Evolutionary conservation across 2,888 invertebrate genomes (phyloP).

Genomic region (Drosophila stalkeri): DNA sequence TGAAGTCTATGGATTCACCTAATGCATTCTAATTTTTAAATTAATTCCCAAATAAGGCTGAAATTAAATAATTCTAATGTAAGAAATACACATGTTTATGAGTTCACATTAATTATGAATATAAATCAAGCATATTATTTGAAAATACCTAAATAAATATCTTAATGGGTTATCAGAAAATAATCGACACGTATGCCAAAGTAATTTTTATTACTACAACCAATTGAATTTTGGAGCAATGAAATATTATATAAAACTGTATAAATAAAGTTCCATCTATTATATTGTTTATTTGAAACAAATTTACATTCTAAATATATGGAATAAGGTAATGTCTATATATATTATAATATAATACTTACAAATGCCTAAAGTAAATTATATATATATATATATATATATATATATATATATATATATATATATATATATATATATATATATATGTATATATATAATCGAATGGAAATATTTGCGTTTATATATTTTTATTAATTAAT

Average conservation of each 20-base stretch:
- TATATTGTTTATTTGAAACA: too few species aligned
- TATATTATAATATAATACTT: background rate
- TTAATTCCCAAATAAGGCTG: slow-evolving; percentile 12
- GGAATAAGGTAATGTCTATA: background rate
- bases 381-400: background rate
- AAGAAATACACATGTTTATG: background rate
- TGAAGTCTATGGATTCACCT: background rate
- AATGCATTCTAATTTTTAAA: background rate
- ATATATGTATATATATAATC: too few species aligned
- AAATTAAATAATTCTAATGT: slow-evolving; percentile 1
- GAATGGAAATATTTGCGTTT: background rate
- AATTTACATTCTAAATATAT: background rate
- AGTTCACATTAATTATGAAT: background rate
- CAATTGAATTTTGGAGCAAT: background rate
- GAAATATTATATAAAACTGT: background rate
- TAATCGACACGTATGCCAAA: too few species aligned
- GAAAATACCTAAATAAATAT: background rate
- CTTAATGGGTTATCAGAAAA: background rate
- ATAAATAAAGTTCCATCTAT: background rate
- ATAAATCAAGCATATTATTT: background rate
- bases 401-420: background rate
- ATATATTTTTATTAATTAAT: background rate
- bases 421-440: too few species aligned
- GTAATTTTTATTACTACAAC: background rate
- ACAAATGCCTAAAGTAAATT: background rate